A percentile compares a stretch with the other conserved stretches of the same genome.
These are phyloP conservation scores for Caretta caretta DNA, from an alignment of 2,113 vertebrate species.

Conservation along the genomic window DNA sequence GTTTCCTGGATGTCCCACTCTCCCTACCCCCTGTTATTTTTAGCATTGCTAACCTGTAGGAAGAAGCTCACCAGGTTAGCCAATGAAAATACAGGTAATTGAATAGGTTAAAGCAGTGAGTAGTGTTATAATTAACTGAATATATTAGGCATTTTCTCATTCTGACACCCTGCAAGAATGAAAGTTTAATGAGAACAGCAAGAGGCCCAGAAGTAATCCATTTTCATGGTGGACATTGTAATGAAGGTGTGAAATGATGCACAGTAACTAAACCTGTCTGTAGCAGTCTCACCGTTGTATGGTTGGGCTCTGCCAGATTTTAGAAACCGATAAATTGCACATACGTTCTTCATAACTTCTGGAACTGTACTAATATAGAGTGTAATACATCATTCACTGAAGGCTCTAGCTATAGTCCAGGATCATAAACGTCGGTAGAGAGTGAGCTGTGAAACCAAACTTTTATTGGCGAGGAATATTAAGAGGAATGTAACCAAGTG, in stretches of 20 bases:
- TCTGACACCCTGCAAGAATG: slow-evolving; percentile 67
- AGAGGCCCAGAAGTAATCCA: slow-evolving; percentile 67
- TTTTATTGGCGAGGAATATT: neutral
- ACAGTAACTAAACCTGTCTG: slow-evolving; percentile 50
- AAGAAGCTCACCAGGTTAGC: slow-evolving; percentile 2
- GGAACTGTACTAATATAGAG: neutral
- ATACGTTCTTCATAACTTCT: neutral
- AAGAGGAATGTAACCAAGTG: neutral
- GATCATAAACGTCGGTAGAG: neutral
- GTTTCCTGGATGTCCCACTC: neutral
- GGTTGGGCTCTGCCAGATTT: slow-evolving; percentile 32
- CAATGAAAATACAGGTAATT: slow-evolving; percentile 7
- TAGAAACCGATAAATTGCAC: neutral
- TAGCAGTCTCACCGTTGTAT: slow-evolving; percentile 53
- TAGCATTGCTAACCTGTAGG: neutral
- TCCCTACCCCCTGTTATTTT: neutral
- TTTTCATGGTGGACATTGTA: slow-evolving; percentile 67
- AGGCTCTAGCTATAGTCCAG: fast-evolving
- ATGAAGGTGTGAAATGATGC: slow-evolving; percentile 70
- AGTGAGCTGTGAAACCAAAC: neutral
- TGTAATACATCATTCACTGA: neutral
- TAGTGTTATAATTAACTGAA: slow-evolving; percentile 72
- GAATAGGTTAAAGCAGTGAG: slow-evolving; percentile 62
- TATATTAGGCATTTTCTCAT: slow-evolving; percentile 67
- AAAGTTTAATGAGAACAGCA: slow-evolving; percentile 72